Percentiles rank a stretch among this genome's conserved stretches.
phyloP scores from a whole-genome alignment of 2,888 invertebrate species.

The Sphinx pinastri region DNA sequence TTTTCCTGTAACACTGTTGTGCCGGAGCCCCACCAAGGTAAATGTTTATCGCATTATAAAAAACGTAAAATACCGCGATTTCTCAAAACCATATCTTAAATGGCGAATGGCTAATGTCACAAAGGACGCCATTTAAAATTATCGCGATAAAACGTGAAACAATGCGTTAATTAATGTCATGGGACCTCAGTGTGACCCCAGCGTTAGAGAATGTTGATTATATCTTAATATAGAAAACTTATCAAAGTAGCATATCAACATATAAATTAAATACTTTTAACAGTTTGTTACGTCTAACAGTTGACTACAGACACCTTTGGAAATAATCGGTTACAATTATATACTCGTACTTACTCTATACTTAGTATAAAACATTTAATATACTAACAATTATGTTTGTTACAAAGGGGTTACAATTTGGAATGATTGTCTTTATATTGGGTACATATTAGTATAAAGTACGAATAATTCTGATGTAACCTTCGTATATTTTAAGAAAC shows the following conservation, averaged over 20 bases:
- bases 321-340: constrained; percentile 32
- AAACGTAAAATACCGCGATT: too few species aligned
- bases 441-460: not conserved
- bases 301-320: constrained; percentile 35
- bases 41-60: too few species aligned
- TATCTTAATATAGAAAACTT: constrained; percentile 21
- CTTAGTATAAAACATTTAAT: constrained; percentile 49
- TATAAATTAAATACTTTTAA: constrained; percentile 23
- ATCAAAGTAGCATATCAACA: constrained; percentile 3
- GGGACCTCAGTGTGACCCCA: too few species aligned
- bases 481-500: too few species aligned
- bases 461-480: not conserved
- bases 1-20: too few species aligned
- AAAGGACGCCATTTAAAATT: not conserved
- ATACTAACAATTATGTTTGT: constrained; percentile 42
- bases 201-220: constrained; percentile 1
- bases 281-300: constrained; percentile 1
- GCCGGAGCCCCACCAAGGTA: too few species aligned
- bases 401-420: constrained; percentile 46
- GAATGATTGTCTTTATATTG: constrained; percentile 40
- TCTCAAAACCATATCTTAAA: too few species aligned
- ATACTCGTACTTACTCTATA: constrained; percentile 29
- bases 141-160: not conserved
- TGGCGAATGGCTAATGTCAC: too few species aligned
- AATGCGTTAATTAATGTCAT: not conserved